A percentile compares a stretch with the other conserved stretches of the same genome.
These are phyloP conservation scores for Plutomurus gul DNA, from an alignment of 1,140 invertebrate genomes.

Conservation along the genomic window DNA sequence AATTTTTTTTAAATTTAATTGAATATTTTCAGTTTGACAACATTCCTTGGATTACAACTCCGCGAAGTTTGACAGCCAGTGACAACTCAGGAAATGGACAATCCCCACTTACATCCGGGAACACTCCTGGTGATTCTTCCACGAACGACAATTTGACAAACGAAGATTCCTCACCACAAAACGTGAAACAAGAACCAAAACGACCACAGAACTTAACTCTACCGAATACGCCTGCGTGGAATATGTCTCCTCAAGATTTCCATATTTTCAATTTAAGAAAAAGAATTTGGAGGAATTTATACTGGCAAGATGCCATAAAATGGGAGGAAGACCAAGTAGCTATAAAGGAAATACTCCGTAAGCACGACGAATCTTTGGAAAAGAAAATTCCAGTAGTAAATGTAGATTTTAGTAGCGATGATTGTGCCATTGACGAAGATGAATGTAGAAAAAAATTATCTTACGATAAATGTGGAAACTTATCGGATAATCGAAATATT, in stretches of 20 bases:
- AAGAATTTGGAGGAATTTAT: not conserved
- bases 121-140: not conserved
- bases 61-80: not conserved
- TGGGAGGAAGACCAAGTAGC: slow-evolving; percentile 1
- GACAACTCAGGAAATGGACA: no score
- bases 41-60: not conserved
- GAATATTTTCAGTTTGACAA: not conserved
- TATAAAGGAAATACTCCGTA: not conserved
- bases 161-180: no score
- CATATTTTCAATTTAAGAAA: not conserved
- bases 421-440: not conserved
- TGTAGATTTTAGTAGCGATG: no score
- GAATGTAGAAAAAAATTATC: not conserved
- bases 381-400: not conserved
- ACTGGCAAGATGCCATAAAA: not conserved
- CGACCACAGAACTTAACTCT: not conserved
- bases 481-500: no score
- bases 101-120: not conserved
- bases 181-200: no score
- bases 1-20: not conserved
- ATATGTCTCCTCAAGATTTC: not conserved
- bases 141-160: not conserved
- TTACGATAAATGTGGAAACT: no score
- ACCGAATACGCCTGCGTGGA: not conserved
- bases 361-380: not conserved